Percentiles rank a stretch among this genome's conserved stretches.
These are phyloP conservation scores for Arnoldichthys spilopterus DNA, from an alignment of 2,797 vertebrate genomes.

Conservation along the genomic window DNA sequence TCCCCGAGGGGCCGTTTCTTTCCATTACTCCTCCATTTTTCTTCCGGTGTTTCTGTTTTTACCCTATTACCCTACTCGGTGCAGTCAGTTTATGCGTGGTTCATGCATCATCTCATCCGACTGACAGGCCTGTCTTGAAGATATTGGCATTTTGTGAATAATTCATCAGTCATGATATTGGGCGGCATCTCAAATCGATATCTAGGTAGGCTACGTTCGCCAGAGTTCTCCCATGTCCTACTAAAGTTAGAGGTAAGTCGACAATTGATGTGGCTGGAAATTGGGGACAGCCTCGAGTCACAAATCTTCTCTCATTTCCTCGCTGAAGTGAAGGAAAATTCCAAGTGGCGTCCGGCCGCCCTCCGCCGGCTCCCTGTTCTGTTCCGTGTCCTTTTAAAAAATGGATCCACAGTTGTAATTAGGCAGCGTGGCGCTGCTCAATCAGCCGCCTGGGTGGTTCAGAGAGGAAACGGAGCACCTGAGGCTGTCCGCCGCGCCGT, in stretches of 20 bases:
- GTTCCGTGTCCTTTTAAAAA: constrained; percentile 39
- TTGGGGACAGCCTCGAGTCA: neutral
- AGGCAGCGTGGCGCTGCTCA: constrained; percentile 37
- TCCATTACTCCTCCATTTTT: neutral
- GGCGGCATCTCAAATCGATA: constrained; percentile 4
- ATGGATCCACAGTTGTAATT: constrained; percentile 52
- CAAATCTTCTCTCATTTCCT: constrained; percentile 10
- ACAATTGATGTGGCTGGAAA: constrained; percentile 8
- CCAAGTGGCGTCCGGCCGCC: constrained; percentile 1
- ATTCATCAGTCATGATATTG: constrained; percentile 14
- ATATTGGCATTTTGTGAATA: constrained; percentile 17
- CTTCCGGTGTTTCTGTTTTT: neutral
- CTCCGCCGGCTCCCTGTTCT: constrained; percentile 12
- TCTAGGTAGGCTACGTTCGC: constrained; percentile 18
- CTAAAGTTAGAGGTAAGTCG: constrained; percentile 18
- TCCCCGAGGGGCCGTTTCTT: neutral
- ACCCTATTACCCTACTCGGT: neutral
- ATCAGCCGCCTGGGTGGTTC: constrained; percentile 22
- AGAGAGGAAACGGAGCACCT: constrained; percentile 36
- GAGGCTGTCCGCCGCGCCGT: constrained; percentile 2
- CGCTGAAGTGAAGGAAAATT: constrained; percentile 24
- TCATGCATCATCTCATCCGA: neutral
- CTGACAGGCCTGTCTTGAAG: neutral
- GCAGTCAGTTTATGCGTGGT: neutral
- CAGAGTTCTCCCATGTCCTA: neutral